Evolutionary conservation across 2,888 invertebrate species (phyloP).

Genomic region (Plagodis pulveraria): DNA sequence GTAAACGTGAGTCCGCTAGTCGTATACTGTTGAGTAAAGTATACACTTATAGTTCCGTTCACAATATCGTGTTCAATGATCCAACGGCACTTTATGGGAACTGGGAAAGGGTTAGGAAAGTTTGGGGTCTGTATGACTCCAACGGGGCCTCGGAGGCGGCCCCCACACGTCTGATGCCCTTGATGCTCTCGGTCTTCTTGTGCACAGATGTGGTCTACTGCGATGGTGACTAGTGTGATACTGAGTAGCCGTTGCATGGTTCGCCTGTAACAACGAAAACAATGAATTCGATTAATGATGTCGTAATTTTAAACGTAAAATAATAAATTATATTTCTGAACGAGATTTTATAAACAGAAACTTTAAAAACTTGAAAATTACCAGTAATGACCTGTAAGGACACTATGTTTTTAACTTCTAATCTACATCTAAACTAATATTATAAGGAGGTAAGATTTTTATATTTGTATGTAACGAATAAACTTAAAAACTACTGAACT

Average conservation of each 20-base stretch:
- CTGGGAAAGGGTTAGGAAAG: constrained; percentile 92
- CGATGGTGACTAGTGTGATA: constrained; percentile 64
- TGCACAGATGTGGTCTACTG: constrained; percentile 53
- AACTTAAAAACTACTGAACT: too few species aligned
- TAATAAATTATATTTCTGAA: too few species aligned
- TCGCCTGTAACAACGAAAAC: constrained; percentile 60
- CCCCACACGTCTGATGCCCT: constrained; percentile 86
- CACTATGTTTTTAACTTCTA: too few species aligned
- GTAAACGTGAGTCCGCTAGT: constrained; percentile 91
- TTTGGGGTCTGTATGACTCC: constrained; percentile 93
- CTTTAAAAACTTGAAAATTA: too few species aligned
- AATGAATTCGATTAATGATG: too few species aligned
- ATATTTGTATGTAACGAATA: too few species aligned
- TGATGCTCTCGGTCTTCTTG: constrained; percentile 67
- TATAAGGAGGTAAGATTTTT: too few species aligned
- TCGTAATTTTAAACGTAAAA: too few species aligned
- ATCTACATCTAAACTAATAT: too few species aligned
- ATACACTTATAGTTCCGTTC: constrained; percentile 92
- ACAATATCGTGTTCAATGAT: constrained; percentile 91
- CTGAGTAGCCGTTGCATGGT: constrained; percentile 62
- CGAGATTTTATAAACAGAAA: too few species aligned
- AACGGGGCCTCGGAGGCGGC: constrained; percentile 85
- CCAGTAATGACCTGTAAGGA: too few species aligned
- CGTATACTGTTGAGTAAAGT: constrained; percentile 95
- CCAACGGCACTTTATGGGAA: constrained; percentile 95